phyloP scores from a whole-genome alignment of 2,888 invertebrate species.

The Anthrax anthrax region DNA sequence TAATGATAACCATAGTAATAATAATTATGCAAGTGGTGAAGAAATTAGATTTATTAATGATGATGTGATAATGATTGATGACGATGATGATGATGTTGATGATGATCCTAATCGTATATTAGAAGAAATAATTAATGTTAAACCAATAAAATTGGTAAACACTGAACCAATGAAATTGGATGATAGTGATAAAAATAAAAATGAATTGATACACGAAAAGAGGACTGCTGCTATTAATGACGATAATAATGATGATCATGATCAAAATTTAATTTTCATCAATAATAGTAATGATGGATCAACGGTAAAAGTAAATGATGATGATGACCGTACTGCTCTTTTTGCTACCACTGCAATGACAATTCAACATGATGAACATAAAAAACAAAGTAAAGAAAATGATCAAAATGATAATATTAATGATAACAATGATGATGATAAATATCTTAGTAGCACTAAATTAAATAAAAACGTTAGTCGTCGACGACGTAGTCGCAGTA shows the following conservation, averaged over 20 bases:
- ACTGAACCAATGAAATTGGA: neutral
- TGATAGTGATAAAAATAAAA: neutral
- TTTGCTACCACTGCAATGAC: too few species aligned
- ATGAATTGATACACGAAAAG: too few species aligned
- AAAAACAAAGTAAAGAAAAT: neutral
- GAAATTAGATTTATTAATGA: too few species aligned
- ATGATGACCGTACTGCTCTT: neutral
- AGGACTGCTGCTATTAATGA: too few species aligned
- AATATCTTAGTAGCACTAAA: neutral
- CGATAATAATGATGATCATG: neutral
- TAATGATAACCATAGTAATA: neutral
- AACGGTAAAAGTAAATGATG: neutral
- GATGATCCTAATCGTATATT: neutral
- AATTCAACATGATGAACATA: neutral
- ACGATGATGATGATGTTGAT: neutral
- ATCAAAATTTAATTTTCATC: neutral
- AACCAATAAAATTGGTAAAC: neutral
- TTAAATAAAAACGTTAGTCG: neutral
- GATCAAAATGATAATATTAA: neutral
- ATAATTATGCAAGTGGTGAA: neutral
- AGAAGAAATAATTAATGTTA: neutral
- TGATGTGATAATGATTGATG: neutral
- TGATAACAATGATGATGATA: neutral
- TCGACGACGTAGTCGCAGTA: constrained; percentile 1
- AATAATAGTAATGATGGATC: too few species aligned